phyloP scores from a whole-genome alignment of 2,113 vertebrate genomes.

The Spilogale gracilis region DNA sequence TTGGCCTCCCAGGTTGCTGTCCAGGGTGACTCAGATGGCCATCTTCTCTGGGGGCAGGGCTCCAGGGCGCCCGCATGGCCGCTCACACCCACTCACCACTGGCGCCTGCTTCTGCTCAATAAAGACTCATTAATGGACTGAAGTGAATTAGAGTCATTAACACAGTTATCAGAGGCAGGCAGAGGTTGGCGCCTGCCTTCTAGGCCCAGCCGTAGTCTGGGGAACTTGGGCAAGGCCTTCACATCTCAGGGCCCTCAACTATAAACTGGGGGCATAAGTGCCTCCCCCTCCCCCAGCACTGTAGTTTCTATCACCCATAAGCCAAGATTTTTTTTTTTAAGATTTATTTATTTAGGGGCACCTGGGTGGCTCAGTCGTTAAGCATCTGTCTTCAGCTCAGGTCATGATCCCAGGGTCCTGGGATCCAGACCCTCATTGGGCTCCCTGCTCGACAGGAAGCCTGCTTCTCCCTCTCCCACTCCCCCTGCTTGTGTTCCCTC shows the following conservation, averaged over 20 bases:
- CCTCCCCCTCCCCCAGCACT: no score
- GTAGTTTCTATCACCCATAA: background rate
- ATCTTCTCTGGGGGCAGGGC: background rate
- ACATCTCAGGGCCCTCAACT: background rate
- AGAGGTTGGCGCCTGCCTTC: slow-evolving; percentile 32
- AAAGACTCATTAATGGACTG: slow-evolving; percentile 70
- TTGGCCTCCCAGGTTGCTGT: background rate
- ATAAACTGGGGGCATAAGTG: background rate
- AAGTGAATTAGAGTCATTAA: slow-evolving; percentile 77
- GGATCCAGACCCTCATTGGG: no score
- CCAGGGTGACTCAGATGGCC: background rate
- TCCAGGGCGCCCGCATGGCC: background rate
- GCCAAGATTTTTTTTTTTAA: background rate
- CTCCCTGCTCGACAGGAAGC: no score
- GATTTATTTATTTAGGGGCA: background rate
- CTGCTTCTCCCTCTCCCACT: no score
- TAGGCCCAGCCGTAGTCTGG: background rate
- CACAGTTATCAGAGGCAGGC: slow-evolving; percentile 6
- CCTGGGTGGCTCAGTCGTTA: no score
- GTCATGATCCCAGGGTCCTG: no score
- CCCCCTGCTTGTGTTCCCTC: no score
- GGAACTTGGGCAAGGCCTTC: background rate
- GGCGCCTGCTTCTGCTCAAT: slow-evolving; percentile 70
- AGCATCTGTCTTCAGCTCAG: no score
- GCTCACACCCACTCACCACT: slow-evolving; percentile 41